Evolutionary conservation across 2,797 vertebrate genomes (phyloP).

Genomic region (Gobionotothen gibberifrons): DNA sequence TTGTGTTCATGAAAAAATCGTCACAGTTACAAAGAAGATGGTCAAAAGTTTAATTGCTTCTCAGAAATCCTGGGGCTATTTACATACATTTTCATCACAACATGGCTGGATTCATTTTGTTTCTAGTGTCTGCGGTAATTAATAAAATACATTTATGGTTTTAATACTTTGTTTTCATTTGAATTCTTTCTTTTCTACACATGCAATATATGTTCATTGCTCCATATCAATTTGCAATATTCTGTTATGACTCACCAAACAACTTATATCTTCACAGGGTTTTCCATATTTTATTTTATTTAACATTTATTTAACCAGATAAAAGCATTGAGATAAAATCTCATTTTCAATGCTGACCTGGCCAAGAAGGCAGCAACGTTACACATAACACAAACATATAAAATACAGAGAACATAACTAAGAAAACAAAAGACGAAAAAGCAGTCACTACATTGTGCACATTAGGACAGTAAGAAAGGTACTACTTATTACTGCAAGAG

Average conservation of each 20-base stretch:
- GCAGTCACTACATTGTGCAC: too few species aligned
- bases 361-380: too few species aligned
- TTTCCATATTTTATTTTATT: not conserved
- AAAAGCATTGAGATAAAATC: too few species aligned
- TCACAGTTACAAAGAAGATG: constrained; percentile 5
- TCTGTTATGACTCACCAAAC: constrained; percentile 9
- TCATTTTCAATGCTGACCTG: too few species aligned
- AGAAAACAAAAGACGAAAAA: too few species aligned
- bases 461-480: too few species aligned
- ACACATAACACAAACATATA: too few species aligned
- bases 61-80: constrained; percentile 5
- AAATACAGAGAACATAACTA: too few species aligned
- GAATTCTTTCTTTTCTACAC: not conserved
- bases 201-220: not conserved
- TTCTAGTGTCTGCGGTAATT: not conserved
- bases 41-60: constrained; percentile 13
- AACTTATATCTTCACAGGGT: not conserved
- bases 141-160: not conserved
- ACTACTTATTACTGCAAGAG: too few species aligned
- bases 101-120: constrained; percentile 11
- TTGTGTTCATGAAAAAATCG: constrained; percentile 3
- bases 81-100: not conserved
- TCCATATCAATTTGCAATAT: not conserved
- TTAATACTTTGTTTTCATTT: constrained; percentile 14
- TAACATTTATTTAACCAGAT: too few species aligned